phyloP scores from a whole-genome alignment of 2,888 invertebrate species.

The Machimus atricapillus region DNA sequence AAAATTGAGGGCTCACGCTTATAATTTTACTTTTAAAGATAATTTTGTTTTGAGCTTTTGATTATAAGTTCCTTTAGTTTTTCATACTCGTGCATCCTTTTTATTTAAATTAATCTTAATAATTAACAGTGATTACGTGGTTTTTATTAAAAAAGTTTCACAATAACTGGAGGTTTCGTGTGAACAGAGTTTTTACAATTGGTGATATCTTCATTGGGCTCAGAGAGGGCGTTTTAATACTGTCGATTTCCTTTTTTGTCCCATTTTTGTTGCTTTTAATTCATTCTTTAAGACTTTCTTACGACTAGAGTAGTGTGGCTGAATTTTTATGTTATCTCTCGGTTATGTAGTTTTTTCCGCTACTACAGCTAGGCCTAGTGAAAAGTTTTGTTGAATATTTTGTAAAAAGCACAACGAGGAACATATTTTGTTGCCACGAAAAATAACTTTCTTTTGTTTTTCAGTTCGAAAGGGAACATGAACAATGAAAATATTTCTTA shows the following conservation, averaged over 20 bases:
- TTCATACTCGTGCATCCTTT: background rate
- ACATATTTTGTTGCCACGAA: background rate
- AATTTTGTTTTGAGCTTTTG: slow-evolving; percentile 24
- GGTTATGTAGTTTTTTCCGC: background rate
- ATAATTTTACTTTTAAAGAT: background rate
- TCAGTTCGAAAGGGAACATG: background rate
- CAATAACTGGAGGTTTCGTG: background rate
- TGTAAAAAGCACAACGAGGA: background rate
- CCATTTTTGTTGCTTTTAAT: background rate
- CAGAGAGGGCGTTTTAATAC: background rate
- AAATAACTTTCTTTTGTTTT: background rate
- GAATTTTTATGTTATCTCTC: background rate
- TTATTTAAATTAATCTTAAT: slow-evolving; percentile 4
- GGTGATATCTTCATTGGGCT: slow-evolving; percentile 42
- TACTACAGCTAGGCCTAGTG: background rate
- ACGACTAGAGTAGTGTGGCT: background rate
- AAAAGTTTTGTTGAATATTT: background rate
- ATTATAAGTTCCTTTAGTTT: slow-evolving; percentile 14
- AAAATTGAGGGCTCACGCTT: background rate
- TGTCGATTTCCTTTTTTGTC: background rate
- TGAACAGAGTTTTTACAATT: slow-evolving; percentile 42
- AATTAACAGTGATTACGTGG: slow-evolving; percentile 6
- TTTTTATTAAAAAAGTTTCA: slow-evolving; percentile 24
- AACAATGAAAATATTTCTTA: background rate
- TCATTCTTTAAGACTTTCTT: background rate